Evolutionary conservation across 2,888 invertebrate genomes (phyloP).

Genomic region (Ceraclea dissimilis): DNA sequence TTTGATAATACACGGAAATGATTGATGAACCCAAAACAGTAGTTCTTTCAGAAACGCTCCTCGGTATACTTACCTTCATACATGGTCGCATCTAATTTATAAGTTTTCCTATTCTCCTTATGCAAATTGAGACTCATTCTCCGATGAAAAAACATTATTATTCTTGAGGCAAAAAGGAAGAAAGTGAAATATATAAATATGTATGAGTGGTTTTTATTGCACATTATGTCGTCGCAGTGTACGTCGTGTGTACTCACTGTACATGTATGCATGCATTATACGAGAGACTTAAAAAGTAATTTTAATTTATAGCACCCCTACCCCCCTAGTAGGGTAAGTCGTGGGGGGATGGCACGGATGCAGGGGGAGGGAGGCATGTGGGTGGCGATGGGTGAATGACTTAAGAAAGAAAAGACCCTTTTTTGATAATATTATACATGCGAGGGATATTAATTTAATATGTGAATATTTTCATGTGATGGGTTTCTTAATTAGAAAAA

Average conservation of each 20-base stretch:
- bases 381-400: constrained; percentile 22
- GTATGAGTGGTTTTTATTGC: constrained; percentile 1
- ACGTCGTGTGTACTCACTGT: background rate
- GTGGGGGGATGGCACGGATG: constrained; percentile 9
- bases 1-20: too few relatives aligned
- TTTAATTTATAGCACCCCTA: constrained; percentile 17
- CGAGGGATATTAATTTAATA: constrained; percentile 19
- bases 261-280: constrained; percentile 9
- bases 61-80: too few relatives aligned
- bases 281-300: constrained; percentile 17
- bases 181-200: background rate
- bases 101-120: too few relatives aligned
- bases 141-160: too few relatives aligned
- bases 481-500: background rate
- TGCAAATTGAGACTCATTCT: too few relatives aligned
- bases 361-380: constrained; percentile 2
- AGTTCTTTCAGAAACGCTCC: too few relatives aligned
- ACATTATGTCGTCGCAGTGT: background rate
- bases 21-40: too few relatives aligned
- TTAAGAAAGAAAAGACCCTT: constrained; percentile 26
- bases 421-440: constrained; percentile 24
- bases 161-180: too few relatives aligned
- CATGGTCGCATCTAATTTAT: too few relatives aligned
- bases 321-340: constrained; percentile 10
- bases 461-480: constrained; percentile 4